phyloP scores from a whole-genome alignment of 2,888 invertebrate species.

The Strigamia maritima region DNA sequence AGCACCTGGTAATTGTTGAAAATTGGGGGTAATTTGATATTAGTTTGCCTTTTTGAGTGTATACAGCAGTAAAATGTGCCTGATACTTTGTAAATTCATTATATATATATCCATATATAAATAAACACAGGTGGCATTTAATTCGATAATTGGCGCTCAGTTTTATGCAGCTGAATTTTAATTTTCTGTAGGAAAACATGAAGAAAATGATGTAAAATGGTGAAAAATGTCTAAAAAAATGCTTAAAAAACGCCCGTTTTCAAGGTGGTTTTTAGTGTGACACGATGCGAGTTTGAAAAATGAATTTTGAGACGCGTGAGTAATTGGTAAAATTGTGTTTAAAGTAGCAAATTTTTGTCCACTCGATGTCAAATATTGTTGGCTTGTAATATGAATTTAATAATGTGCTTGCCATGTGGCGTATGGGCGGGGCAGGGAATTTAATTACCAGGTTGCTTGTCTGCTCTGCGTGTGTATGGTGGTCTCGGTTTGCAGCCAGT shows the following conservation, averaged over 20 bases:
- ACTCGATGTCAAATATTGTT: background rate
- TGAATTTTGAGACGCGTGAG: background rate
- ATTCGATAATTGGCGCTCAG: background rate
- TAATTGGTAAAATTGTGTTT: background rate
- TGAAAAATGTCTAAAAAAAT: too few species aligned
- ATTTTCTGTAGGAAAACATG: too few species aligned
- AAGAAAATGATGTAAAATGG: too few species aligned
- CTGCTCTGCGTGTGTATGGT: background rate
- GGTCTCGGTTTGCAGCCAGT: background rate
- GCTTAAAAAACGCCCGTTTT: too few species aligned
- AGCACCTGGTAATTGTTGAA: background rate
- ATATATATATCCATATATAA: background rate
- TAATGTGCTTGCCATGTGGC: background rate
- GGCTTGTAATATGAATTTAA: background rate
- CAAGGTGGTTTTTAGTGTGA: too few species aligned
- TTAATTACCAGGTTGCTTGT: background rate
- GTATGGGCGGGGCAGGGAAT: background rate
- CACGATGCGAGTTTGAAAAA: too few species aligned
- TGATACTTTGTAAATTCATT: background rate
- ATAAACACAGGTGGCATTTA: background rate
- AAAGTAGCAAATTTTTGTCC: background rate
- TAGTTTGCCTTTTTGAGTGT: background rate
- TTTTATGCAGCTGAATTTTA: background rate
- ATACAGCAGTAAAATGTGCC: background rate
- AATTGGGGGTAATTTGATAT: background rate